These are phyloP conservation scores for Eupithecia subfuscata DNA, from an alignment of 2,888 invertebrate genomes.

Conservation along the genomic window DNA sequence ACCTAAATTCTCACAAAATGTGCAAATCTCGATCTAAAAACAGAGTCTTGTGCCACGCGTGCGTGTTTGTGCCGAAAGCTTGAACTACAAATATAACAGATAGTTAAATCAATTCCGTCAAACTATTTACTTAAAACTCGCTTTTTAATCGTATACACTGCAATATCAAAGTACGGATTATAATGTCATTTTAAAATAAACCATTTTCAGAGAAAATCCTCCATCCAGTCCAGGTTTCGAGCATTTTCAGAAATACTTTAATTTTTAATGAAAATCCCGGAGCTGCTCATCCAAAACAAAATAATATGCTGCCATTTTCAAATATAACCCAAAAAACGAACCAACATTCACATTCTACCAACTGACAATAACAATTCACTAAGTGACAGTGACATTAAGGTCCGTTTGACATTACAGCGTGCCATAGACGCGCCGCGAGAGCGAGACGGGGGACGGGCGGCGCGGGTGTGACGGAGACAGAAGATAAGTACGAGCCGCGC, in stretches of 20 bases:
- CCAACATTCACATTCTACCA: not conserved
- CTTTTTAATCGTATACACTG: conserved; percentile 35
- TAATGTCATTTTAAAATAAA: not conserved
- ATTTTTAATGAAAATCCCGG: not conserved
- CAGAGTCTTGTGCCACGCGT: conserved; percentile 61
- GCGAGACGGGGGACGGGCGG: conserved; percentile 47
- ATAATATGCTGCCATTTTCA: not conserved
- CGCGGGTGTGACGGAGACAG: conserved; percentile 41
- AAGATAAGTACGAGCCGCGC: conserved; percentile 57
- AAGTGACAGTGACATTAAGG: conserved; percentile 25
- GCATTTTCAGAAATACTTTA: not conserved
- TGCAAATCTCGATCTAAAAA: conserved; percentile 39
- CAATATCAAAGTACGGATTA: conserved; percentile 17
- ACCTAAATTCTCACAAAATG: conserved; percentile 17
- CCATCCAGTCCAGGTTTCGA: not conserved
- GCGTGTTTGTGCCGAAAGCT: conserved; percentile 64
- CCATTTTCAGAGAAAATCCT: not conserved
- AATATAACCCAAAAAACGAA: not conserved
- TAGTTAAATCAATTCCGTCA: conserved; percentile 65
- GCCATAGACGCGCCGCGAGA: conserved; percentile 42
- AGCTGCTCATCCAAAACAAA: not conserved
- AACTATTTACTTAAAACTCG: conserved; percentile 41
- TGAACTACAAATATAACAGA: conserved; percentile 50
- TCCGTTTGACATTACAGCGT: conserved; percentile 27
- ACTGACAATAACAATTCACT: not conserved